These are phyloP conservation scores for Bufotes viridis DNA, from an alignment of 2,797 vertebrate genomes.

Conservation along the genomic window DNA sequence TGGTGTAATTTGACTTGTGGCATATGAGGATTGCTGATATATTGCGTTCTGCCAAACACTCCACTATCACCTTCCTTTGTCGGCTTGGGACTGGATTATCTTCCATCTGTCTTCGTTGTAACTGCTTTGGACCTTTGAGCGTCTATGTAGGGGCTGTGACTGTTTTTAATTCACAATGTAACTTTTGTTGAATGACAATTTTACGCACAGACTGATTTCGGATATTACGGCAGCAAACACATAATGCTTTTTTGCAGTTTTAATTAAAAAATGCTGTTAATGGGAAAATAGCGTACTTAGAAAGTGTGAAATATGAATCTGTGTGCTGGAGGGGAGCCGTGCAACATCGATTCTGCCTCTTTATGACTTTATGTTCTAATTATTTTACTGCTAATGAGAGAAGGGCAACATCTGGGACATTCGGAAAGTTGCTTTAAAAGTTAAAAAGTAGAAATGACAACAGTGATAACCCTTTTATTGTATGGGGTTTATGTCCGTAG, in stretches of 20 bases:
- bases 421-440: conserved; percentile 50
- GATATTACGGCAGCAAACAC: conserved; percentile 48
- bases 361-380: conserved; percentile 61
- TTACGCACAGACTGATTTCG: conserved; percentile 46
- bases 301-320: conserved; percentile 62
- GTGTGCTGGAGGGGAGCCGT: conserved; percentile 51
- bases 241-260: conserved; percentile 57
- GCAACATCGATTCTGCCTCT: conserved; percentile 49
- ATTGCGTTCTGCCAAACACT: background rate
- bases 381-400: conserved; percentile 60
- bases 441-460: conserved; percentile 24
- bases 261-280: conserved; percentile 62
- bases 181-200: conserved; percentile 46
- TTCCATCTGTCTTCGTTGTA: conserved; percentile 5
- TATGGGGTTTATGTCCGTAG: background rate
- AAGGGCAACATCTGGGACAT: conserved; percentile 51
- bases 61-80: background rate
- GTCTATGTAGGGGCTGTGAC: background rate
- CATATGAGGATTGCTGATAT: conserved; percentile 1
- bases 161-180: conserved; percentile 38
- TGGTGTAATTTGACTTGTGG: background rate
- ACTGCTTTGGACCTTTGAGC: conserved; percentile 1
- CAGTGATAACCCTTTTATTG: background rate
- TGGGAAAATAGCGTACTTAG: conserved; percentile 59
- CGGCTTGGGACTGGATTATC: conserved; percentile 14